Evolutionary conservation across 1,140 invertebrate genomes (phyloP).

Genomic region (Drosophila mayri): DNA sequence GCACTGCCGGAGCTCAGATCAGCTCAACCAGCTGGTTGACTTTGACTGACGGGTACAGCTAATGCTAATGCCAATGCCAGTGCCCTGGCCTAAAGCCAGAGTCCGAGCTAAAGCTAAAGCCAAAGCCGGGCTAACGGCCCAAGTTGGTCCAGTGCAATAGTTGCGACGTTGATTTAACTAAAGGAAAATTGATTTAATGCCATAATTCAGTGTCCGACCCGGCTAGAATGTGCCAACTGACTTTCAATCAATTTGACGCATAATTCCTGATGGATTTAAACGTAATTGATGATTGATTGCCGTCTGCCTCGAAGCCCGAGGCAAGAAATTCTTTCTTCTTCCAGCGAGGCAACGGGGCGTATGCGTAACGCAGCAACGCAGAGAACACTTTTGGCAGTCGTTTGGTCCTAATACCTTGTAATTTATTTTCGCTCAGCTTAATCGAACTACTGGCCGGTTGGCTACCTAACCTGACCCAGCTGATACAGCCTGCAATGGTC

Average conservation of each 20-base stretch:
- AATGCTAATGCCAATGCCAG: constrained; percentile 44
- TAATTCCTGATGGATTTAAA: constrained; percentile 85
- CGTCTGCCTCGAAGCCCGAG: constrained; percentile 13
- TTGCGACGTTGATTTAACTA: constrained; percentile 70
- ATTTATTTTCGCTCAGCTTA: constrained; percentile 82
- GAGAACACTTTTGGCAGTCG: constrained; percentile 55
- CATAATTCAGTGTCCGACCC: constrained; percentile 63
- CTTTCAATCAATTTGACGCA: constrained; percentile 85
- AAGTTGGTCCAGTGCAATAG: constrained; percentile 51
- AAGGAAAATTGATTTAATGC: constrained; percentile 73
- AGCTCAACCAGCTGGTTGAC: constrained; percentile 42
- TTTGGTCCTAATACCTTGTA: constrained; percentile 73
- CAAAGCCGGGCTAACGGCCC: constrained; percentile 13
- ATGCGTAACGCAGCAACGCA: constrained; percentile 28
- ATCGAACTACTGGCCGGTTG: constrained; percentile 51
- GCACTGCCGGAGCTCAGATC: constrained; percentile 13
- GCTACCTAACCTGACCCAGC: constrained; percentile 23
- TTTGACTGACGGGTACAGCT: constrained; percentile 61
- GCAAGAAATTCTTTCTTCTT: constrained; percentile 12
- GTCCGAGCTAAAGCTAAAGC: not conserved
- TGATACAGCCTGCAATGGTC: constrained; percentile 36
- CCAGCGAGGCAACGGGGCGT: constrained; percentile 18
- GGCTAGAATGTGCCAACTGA: constrained; percentile 71
- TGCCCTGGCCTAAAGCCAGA: constrained; percentile 8
- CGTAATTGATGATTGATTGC: constrained; percentile 85